phyloP scores from a whole-genome alignment of 1,140 invertebrate species.

The Aradophagus sp. region DNA sequence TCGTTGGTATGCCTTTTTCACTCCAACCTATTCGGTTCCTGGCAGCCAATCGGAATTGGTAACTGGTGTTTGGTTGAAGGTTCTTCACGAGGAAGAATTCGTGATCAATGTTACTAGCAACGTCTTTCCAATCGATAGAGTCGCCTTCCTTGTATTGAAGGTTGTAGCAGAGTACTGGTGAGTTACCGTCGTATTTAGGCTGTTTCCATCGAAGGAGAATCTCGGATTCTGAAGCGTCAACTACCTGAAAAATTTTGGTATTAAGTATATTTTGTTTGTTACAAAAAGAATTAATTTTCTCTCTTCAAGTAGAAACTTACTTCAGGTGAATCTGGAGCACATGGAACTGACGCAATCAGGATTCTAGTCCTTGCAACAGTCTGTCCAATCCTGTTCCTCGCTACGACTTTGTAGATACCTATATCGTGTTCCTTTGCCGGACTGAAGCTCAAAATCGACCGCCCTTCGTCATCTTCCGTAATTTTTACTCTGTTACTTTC shows the following conservation, averaged over 20 bases:
- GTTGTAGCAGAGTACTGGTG: constrained; percentile 87
- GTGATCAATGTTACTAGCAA: constrained; percentile 92
- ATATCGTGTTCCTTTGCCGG: constrained; percentile 86
- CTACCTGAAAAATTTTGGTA: no score
- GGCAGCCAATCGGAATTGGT: constrained; percentile 92
- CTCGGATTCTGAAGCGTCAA: constrained; percentile 21
- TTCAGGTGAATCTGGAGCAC: constrained; percentile 90
- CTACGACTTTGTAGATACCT: constrained; percentile 96
- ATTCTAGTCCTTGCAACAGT: constrained; percentile 83
- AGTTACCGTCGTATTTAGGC: constrained; percentile 88
- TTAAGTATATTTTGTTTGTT: no score
- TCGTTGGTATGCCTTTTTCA: constrained; percentile 84
- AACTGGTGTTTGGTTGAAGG: constrained; percentile 84
- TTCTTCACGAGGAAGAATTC: constrained; percentile 91
- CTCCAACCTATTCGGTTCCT: constrained; percentile 96
- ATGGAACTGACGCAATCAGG: constrained; percentile 83
- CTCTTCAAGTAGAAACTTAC: no score
- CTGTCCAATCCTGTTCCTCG: constrained; percentile 88
- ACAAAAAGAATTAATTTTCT: no score
- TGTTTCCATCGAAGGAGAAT: constrained; percentile 92
- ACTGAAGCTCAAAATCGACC: constrained; percentile 85
- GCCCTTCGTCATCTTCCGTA: constrained; percentile 83
- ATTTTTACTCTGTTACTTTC: constrained; percentile 87
- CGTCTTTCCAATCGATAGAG: constrained; percentile 88
- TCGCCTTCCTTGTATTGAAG: constrained; percentile 87